Percentiles rank a stretch among this genome's conserved stretches.
Evolutionary conservation across 1,140 invertebrate species (phyloP).

Genomic region (Danaus plexippus): DNA sequence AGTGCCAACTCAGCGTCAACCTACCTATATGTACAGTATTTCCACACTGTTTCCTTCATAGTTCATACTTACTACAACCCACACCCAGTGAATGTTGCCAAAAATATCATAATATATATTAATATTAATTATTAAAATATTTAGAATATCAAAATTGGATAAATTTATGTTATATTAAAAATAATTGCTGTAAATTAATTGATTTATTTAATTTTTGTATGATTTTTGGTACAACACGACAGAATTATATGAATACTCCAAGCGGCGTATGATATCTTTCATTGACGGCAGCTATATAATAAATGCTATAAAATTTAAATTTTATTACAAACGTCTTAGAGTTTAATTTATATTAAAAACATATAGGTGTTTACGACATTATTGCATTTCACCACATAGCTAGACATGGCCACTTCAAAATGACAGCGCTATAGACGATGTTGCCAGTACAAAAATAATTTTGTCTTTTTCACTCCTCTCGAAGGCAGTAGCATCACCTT

Average conservation of each 20-base stretch:
- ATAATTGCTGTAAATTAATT: slow-evolving; percentile 13
- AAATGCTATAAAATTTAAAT: background rate
- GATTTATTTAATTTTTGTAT: slow-evolving; percentile 13
- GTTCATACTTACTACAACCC: slow-evolving; percentile 31
- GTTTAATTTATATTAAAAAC: slow-evolving; percentile 2
- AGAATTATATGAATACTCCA: too few relatives aligned
- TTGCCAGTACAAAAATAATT: slow-evolving; percentile 58
- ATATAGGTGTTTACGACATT: background rate
- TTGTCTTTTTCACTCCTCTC: slow-evolving; percentile 57
- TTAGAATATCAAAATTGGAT: slow-evolving; percentile 3
- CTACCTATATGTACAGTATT: slow-evolving; percentile 63
- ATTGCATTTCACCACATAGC: background rate
- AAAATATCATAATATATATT: slow-evolving; percentile 13
- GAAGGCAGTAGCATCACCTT: slow-evolving; percentile 63
- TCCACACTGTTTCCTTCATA: slow-evolving; percentile 51
- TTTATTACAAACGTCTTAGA: background rate
- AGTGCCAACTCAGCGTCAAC: slow-evolving; percentile 65
- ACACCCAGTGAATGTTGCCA: slow-evolving; percentile 58
- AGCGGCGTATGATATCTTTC: too few relatives aligned
- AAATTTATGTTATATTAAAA: slow-evolving; percentile 7
- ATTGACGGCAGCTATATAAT: too few relatives aligned
- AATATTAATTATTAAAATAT: background rate
- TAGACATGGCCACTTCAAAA: slow-evolving; percentile 8
- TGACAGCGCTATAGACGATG: slow-evolving; percentile 31
- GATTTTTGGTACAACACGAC: too few relatives aligned